Conservation (phyloP, 2,113 vertebrate species). For the human region DNA sequence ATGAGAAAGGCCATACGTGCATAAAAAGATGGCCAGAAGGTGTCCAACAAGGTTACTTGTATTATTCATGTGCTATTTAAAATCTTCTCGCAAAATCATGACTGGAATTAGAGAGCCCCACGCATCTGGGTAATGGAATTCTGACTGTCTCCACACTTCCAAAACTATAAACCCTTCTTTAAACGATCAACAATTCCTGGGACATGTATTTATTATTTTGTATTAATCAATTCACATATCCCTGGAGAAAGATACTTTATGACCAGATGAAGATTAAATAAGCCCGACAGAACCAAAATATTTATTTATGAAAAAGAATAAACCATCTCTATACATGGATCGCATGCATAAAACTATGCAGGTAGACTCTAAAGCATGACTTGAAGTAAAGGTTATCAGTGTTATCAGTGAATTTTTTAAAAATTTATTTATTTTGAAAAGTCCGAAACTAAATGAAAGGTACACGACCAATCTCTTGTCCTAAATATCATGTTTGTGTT, state of each 20-base stretch:
- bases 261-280: neutral
- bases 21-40: neutral
- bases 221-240: neutral
- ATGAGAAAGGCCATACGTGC: neutral
- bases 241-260: neutral
- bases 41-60: neutral
- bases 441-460: neutral
- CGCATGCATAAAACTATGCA: neutral
- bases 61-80: neutral
- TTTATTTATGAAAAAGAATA: neutral
- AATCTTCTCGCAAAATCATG: neutral
- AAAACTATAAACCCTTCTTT: neutral
- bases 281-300: neutral
- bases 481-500: neutral
- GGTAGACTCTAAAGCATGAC: neutral
- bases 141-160: neutral
- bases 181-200: neutral
- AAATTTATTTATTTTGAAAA: neutral
- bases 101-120: neutral
- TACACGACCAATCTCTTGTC: neutral
- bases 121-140: neutral
- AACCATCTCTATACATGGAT: neutral
- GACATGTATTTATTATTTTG: neutral
- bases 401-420: neutral
- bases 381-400: neutral